Percentiles rank a stretch among this genome's conserved stretches.
Conservation (phyloP, 2,888 invertebrate genomes). For the Fissipunctia ypsillon region DNA sequence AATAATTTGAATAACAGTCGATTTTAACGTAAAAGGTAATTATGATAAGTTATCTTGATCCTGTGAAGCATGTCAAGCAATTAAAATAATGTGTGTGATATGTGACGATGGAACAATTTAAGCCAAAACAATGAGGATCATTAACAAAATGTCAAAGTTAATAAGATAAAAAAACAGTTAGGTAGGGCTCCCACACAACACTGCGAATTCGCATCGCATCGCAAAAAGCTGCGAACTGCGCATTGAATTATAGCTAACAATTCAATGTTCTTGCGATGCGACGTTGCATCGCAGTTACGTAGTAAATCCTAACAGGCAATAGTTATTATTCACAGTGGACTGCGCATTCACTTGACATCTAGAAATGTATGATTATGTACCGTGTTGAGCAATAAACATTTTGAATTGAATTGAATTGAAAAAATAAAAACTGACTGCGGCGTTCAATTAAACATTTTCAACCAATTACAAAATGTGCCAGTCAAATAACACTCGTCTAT, state of each 20-base stretch:
- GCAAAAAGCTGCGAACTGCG: no score
- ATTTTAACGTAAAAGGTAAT: constrained; percentile 45
- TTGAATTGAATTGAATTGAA: no score
- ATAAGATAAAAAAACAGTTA: no score
- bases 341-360: no score
- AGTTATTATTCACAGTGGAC: not conserved
- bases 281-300: no score
- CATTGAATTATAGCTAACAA: no score
- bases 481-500: not conserved
- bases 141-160: not conserved
- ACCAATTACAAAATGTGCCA: not conserved
- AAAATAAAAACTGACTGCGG: not conserved
- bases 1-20: constrained; percentile 21
- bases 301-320: not conserved
- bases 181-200: no score
- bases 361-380: no score
- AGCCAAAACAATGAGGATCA: not conserved
- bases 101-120: not conserved
- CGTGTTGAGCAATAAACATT: no score
- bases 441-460: not conserved
- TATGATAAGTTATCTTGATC: constrained; percentile 36
- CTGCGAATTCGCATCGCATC: no score
- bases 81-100: not conserved
- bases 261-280: no score
- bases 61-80: not conserved